Conservation (phyloP, 2,113 vertebrate genomes). For the Tragulus kanchil region DNA sequence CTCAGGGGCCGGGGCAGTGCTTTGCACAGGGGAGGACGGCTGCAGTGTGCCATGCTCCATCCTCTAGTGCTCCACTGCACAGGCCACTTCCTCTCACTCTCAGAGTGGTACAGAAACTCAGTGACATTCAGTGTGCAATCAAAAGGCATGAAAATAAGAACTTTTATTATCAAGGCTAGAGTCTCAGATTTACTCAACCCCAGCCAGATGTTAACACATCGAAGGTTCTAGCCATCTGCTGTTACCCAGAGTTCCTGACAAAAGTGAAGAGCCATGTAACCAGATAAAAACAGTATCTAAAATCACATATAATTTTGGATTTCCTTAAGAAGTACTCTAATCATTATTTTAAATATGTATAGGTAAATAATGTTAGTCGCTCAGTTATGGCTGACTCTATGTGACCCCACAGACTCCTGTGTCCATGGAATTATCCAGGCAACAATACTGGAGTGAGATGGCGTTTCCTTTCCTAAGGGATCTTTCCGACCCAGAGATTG, state of each 20-base stretch:
- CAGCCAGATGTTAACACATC: neutral
- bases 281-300: neutral
- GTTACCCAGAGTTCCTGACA: neutral
- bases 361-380: neutral
- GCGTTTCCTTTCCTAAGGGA: too few species aligned
- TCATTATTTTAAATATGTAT: neutral
- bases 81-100: neutral
- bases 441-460: too few species aligned
- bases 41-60: neutral
- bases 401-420: too few species aligned
- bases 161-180: neutral
- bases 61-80: neutral
- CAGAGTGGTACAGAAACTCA: neutral
- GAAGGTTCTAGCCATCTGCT: neutral
- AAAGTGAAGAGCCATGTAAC: neutral
- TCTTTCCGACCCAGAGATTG: too few species aligned
- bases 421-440: too few species aligned
- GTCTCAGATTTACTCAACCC: neutral
- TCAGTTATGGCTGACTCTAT: too few species aligned
- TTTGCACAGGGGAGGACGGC: neutral
- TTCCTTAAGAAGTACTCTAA: neutral
- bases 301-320: neutral
- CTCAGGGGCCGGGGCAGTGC: neutral
- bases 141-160: neutral
- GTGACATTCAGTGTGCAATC: neutral